phyloP scores from a whole-genome alignment of 2,113 vertebrate species.

The Reinhardtius hippoglossoides region DNA sequence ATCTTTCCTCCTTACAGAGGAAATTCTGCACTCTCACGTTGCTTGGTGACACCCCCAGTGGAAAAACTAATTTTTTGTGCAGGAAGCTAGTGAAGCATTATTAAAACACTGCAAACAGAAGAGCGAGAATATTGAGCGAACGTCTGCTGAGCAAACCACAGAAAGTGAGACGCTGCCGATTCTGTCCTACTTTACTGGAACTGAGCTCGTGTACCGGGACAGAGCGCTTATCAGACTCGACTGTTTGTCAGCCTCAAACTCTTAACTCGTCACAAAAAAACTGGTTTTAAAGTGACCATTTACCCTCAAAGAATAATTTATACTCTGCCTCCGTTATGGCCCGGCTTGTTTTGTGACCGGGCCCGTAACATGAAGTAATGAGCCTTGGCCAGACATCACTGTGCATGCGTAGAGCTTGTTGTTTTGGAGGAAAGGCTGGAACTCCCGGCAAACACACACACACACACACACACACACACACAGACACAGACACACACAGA shows the following conservation, averaged over 20 bases:
- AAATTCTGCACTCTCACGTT: slow-evolving; percentile 56
- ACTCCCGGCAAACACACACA: slow-evolving; percentile 49
- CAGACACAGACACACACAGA: slow-evolving; percentile 14
- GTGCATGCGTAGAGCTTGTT: slow-evolving; percentile 61
- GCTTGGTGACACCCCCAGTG: slow-evolving; percentile 70
- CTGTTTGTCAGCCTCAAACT: slow-evolving; percentile 19
- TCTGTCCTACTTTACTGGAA: slow-evolving; percentile 28
- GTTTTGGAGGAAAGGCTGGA: slow-evolving; percentile 72
- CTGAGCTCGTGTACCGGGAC: neutral
- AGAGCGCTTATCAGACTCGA: neutral
- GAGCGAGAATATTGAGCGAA: slow-evolving; percentile 64
- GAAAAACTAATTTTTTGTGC: slow-evolving; percentile 77
- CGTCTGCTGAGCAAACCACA: slow-evolving; percentile 53
- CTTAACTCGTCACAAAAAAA: slow-evolving; percentile 7
- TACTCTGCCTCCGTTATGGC: slow-evolving; percentile 16
- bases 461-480: slow-evolving; percentile 30
- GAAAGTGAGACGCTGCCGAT: slow-evolving; percentile 13
- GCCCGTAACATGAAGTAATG: slow-evolving; percentile 62
- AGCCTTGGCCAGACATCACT: slow-evolving; percentile 59
- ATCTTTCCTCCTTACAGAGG: slow-evolving; percentile 67
- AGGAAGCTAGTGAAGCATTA: slow-evolving; percentile 69
- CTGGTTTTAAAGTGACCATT: slow-evolving; percentile 27
- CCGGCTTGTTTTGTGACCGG: slow-evolving; percentile 10
- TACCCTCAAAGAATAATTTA: slow-evolving; percentile 39
- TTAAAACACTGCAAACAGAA: slow-evolving; percentile 76